Conservation (phyloP, 2,888 invertebrate genomes). For the Colletes collaris region DNA sequence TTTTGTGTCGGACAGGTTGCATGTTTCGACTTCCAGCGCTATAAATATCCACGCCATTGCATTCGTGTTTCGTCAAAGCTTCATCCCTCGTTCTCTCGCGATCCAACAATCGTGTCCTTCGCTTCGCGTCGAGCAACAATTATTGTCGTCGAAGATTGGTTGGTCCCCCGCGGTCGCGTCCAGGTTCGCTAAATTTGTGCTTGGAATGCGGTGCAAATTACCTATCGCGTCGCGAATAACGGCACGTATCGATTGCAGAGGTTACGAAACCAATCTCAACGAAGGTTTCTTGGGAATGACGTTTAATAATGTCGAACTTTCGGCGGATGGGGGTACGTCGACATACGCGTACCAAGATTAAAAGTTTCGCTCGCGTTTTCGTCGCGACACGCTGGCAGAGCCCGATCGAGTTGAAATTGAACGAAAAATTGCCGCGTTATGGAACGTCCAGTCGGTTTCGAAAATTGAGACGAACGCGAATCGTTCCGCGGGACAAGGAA, state of each 20-base stretch:
- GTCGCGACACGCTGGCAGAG: neutral
- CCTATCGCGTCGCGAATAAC: conserved; percentile 20
- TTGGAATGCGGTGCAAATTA: conserved; percentile 34
- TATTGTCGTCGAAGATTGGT: neutral
- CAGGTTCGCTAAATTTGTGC: neutral
- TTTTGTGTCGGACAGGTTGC: neutral
- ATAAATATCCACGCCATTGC: conserved; percentile 13
- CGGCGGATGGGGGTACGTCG: neutral
- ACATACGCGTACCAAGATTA: neutral
- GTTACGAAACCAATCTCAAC: conserved; percentile 25
- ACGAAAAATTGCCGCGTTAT: neutral
- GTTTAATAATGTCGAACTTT: conserved; percentile 35
- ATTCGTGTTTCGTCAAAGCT: conserved; percentile 2
- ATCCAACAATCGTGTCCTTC: conserved; percentile 9
- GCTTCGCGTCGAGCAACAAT: neutral
- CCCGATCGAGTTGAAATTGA: neutral
- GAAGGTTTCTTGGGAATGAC: conserved; percentile 2
- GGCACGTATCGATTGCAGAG: conserved; percentile 20
- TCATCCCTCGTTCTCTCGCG: neutral
- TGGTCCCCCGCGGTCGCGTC: conserved; percentile 13
- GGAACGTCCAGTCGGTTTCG: no score
- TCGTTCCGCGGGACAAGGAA: neutral
- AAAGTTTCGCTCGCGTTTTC: neutral
- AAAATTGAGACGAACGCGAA: no score
- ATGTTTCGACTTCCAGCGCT: conserved; percentile 19